Evolutionary conservation across 2,888 invertebrate species (phyloP).

Genomic region (Melipona beecheii): DNA sequence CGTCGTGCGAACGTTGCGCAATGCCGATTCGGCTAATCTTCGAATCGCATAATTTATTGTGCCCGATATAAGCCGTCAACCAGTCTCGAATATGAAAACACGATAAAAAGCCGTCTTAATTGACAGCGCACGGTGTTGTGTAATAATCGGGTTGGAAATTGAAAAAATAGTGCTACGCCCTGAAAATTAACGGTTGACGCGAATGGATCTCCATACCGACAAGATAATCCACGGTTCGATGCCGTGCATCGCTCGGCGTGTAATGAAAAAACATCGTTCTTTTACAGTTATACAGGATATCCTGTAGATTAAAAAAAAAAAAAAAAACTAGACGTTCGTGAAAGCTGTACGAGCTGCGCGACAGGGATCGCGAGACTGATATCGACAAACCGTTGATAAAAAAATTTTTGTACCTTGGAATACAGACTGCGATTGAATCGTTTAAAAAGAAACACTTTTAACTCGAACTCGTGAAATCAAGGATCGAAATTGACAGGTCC

Average conservation of each 20-base stretch:
- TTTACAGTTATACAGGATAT: background rate
- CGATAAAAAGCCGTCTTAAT: slow-evolving; percentile 19
- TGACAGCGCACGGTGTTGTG: slow-evolving; percentile 8
- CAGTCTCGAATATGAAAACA: background rate
- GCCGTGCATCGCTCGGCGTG: background rate
- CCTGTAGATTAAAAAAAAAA: background rate
- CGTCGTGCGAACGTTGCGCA: background rate
- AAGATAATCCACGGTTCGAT: background rate
- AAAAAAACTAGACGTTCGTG: too few species aligned
- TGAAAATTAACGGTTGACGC: background rate
- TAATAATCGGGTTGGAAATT: slow-evolving; percentile 22
- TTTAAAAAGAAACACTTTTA: background rate
- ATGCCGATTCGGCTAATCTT: slow-evolving; percentile 29
- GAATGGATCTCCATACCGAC: background rate
- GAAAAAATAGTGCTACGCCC: slow-evolving; percentile 22
- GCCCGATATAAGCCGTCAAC: background rate
- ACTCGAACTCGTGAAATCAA: too few species aligned
- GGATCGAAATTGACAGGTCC: too few species aligned
- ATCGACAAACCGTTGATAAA: background rate
- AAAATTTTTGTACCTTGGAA: background rate
- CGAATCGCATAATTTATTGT: slow-evolving; percentile 40
- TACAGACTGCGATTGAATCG: background rate
- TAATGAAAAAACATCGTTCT: background rate
- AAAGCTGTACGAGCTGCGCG: too few species aligned
- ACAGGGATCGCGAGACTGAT: background rate